Evolutionary conservation across 1,140 invertebrate species (phyloP).

Genomic region (Pachyrhynchus sulphureomaculatus): DNA sequence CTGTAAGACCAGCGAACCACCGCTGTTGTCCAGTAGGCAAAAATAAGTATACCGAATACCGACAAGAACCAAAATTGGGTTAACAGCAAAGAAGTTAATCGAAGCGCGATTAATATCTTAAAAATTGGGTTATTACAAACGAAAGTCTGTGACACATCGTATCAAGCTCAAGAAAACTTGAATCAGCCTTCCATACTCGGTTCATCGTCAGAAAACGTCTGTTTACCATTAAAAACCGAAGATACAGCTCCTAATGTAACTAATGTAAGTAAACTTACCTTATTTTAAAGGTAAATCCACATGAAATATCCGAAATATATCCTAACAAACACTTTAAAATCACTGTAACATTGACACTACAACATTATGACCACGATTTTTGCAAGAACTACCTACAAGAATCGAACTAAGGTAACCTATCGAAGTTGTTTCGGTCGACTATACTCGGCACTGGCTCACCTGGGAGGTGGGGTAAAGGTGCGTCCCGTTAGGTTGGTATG

Average conservation of each 20-base stretch:
- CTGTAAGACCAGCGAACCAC: no score
- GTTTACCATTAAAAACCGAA: background rate
- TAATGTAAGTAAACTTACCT: no score
- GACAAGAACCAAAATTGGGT: no score
- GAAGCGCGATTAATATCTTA: no score
- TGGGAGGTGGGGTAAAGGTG: conserved; percentile 43
- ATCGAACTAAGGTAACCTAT: conserved; percentile 31
- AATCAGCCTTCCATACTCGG: conserved; percentile 8
- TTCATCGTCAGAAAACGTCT: conserved; percentile 3
- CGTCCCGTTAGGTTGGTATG: conserved; percentile 45
- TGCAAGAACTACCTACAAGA: conserved; percentile 11
- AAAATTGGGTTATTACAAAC: no score
- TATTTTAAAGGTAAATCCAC: conserved; percentile 10
- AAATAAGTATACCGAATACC: no score
- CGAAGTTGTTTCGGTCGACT: conserved; percentile 27
- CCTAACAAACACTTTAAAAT: conserved; percentile 7
- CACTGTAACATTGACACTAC: conserved; percentile 10
- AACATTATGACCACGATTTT: conserved; percentile 12
- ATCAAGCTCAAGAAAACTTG: background rate
- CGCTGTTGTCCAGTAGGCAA: no score
- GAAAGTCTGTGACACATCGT: no score
- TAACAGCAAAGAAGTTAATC: no score
- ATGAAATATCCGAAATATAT: background rate
- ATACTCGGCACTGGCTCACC: conserved; percentile 25
- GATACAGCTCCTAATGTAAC: background rate